Evolutionary conservation across 1,140 invertebrate species (phyloP), one percentile per base, ranked within the genome.

Genomic region (Antheraea mylitta): DNA sequence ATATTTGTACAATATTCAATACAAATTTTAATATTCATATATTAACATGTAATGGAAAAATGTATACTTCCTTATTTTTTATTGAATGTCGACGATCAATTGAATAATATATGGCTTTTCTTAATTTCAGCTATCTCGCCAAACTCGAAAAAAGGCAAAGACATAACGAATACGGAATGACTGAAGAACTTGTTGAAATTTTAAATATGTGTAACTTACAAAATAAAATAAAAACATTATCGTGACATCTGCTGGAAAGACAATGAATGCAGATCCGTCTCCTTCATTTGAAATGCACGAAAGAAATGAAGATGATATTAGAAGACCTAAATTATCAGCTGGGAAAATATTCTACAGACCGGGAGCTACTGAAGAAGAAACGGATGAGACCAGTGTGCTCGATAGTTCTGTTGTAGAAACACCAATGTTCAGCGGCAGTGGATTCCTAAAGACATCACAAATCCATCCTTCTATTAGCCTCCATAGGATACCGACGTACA

Each of bases 281-380:
- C 67, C 75, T 13, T 80, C 83, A n/a, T 88, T 85, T 76, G 90
- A 92, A 71, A 89, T 92, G 88, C 79, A 88, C 70, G 62, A 78
- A 7, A 78, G 79, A 13, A 80, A 79, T 63, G 83, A 86, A 6
- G 78, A 74, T 48, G 82, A 81, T 36, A 80, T 82, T 58, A 67
- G 11, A 18, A 86, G 81, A 67, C 19, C 72, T 0, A 89, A 86
- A 45, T 75, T 83, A 6, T 79, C 87, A 0, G 70, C 81, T 18
- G 88, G 88, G 0, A 91, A 91, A 66, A 90, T 92, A 67, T 92
- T 92, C 71, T 92, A 92, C 64, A 91, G 87, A 65, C 91, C 91
- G 7, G 91, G 91, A 4, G 82, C 84, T n/a, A 91, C 91, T 60
- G 90, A 90, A 58, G 92, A 93, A 37, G 92, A 92, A 59, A 92